Percentiles rank a stretch among this genome's conserved stretches.
These are phyloP conservation scores for Pelochelys cantorii DNA, from an alignment of 2,797 vertebrate species.

Conservation along the genomic window DNA sequence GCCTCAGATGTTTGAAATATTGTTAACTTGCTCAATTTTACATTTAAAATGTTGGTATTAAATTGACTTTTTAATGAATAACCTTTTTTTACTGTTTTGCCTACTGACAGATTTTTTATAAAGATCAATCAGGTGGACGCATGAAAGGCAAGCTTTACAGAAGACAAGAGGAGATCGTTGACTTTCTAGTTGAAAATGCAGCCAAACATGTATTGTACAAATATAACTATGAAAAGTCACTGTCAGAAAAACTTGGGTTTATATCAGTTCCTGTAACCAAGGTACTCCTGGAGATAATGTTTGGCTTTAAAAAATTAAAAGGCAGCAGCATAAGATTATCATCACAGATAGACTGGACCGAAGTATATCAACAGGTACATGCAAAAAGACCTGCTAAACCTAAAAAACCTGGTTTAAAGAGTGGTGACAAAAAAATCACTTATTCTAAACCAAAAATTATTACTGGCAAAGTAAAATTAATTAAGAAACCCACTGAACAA, in stretches of 20 bases:
- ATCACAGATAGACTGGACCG: slow-evolving; percentile 30
- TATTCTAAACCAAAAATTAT: not conserved
- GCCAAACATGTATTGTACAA: slow-evolving; percentile 64
- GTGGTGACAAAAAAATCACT: not conserved
- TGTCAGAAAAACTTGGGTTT: slow-evolving; percentile 58
- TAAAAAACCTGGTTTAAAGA: not conserved
- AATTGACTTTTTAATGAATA: not conserved
- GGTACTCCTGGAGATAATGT: slow-evolving; percentile 49
- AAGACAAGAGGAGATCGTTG: slow-evolving; percentile 27
- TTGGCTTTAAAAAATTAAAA: slow-evolving; percentile 67
- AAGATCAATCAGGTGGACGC: not conserved
- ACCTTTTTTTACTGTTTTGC: not conserved
- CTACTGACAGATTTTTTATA: not conserved
- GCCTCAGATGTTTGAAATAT: not conserved
- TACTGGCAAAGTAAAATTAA: not conserved
- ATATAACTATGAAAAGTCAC: slow-evolving; percentile 62
- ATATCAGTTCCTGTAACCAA: slow-evolving; percentile 63
- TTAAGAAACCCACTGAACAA: not conserved
- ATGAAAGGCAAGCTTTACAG: not conserved
- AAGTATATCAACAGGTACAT: not conserved
- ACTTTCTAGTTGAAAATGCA: slow-evolving; percentile 43
- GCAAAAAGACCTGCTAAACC: not conserved
- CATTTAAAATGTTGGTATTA: not conserved
- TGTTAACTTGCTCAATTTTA: not conserved
- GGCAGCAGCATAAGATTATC: slow-evolving; percentile 45